phyloP scores from a whole-genome alignment of 1,140 invertebrate species.

The Drosophila azteca region DNA sequence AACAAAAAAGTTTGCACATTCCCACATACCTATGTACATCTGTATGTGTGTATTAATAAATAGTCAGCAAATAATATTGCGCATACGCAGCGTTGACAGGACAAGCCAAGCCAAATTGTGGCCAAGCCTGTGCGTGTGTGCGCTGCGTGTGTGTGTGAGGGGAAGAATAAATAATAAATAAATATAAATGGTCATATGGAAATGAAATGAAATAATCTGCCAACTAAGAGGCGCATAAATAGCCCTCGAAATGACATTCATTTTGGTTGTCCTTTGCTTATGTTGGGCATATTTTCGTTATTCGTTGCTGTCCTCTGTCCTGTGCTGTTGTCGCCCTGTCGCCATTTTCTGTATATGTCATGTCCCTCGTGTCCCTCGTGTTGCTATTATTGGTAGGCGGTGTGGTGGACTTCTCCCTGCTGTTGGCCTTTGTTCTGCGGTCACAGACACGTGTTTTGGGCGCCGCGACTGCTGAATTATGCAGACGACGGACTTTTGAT shows the following conservation, averaged over 20 bases:
- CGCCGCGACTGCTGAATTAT: conserved; percentile 60
- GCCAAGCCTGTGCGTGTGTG: conserved; percentile 35
- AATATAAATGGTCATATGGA: conserved; percentile 64
- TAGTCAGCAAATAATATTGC: conserved; percentile 58
- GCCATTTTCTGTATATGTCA: conserved; percentile 46
- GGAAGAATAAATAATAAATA: conserved; percentile 76
- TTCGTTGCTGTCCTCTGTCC: neutral
- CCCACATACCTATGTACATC: neutral
- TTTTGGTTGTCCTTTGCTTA: conserved; percentile 65
- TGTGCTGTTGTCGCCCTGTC: conserved; percentile 31
- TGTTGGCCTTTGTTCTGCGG: conserved; percentile 49
- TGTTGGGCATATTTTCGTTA: conserved; percentile 47
- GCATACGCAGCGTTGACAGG: conserved; percentile 60
- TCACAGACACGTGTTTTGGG: conserved; percentile 69
- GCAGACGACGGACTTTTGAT: conserved; percentile 64
- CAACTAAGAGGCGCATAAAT: conserved; percentile 79
- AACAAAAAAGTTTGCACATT: conserved; percentile 33
- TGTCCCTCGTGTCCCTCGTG: conserved; percentile 45
- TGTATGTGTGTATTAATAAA: conserved; percentile 36
- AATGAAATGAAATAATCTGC: conserved; percentile 80
- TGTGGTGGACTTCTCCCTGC: neutral
- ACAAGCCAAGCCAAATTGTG: conserved; percentile 39
- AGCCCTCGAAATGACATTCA: conserved; percentile 74
- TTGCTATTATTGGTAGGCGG: conserved; percentile 26
- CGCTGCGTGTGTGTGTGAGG: conserved; percentile 9